phyloP scores from a whole-genome alignment of 1,140 invertebrate genomes.

The Paramacrobiotus metropolitanus region DNA sequence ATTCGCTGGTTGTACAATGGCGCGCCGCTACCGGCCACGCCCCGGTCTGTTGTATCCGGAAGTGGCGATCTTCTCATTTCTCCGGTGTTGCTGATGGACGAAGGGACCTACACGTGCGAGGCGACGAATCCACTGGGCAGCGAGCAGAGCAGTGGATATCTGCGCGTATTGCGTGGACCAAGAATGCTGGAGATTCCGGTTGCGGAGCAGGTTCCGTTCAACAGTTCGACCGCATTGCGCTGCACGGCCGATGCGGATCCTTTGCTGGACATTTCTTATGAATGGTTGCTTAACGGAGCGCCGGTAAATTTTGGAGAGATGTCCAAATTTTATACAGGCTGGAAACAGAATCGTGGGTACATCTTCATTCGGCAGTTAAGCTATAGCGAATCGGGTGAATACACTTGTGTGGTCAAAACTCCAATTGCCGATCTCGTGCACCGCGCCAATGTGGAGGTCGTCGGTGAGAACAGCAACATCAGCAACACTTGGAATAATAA shows the following conservation, averaged over 20 bases:
- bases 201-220: constrained; percentile 29
- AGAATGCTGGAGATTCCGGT: neutral
- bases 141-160: constrained; percentile 48
- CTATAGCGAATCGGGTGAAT: constrained; percentile 57
- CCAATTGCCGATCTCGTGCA: constrained; percentile 39
- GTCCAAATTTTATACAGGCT: neutral
- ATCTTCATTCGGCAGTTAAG: constrained; percentile 56
- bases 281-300: constrained; percentile 69
- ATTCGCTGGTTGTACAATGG: constrained; percentile 80
- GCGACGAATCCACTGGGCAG: constrained; percentile 51
- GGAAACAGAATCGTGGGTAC: constrained; percentile 26
- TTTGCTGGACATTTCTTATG: constrained; percentile 58
- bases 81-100: constrained; percentile 59
- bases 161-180: constrained; percentile 46
- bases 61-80: constrained; percentile 63
- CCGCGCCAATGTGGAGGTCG: too few relatives aligned
- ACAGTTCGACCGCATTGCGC: constrained; percentile 41
- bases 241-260: constrained; percentile 56
- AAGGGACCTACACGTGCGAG: constrained; percentile 54
- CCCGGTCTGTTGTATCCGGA: constrained; percentile 42
- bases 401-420: constrained; percentile 64
- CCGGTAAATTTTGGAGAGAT: constrained; percentile 34
- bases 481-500: too few relatives aligned
- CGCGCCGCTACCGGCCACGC: constrained; percentile 30
- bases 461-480: too few relatives aligned